Percentiles rank a stretch among this genome's conserved stretches.
These are phyloP conservation scores for Andrena flavipes DNA, from an alignment of 2,888 invertebrate species.

Conservation along the genomic window DNA sequence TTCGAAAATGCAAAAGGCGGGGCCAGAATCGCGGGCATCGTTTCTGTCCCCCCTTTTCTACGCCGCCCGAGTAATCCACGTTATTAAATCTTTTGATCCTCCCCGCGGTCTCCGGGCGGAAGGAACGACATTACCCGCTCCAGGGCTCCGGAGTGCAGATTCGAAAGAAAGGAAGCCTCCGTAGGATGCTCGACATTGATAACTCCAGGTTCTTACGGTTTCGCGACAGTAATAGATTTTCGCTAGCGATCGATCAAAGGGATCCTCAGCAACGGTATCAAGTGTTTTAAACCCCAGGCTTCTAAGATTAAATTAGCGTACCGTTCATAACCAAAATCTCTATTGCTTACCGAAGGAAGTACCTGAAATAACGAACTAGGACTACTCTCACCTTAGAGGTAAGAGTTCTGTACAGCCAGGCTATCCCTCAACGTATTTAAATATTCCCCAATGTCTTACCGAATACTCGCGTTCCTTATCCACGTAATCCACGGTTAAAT, in stretches of 20 bases:
- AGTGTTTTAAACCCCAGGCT: background rate
- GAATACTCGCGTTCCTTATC: too few species aligned
- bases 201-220: slow-evolving; percentile 8
- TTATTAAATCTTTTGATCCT: slow-evolving; percentile 65
- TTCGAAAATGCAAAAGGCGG: slow-evolving; percentile 1
- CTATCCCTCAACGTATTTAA: too few species aligned
- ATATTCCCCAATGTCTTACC: background rate
- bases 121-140: slow-evolving; percentile 11
- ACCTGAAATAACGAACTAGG: too few species aligned
- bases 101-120: slow-evolving; percentile 7
- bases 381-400: too few species aligned
- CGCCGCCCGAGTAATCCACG: slow-evolving; percentile 48
- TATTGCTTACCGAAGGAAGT: too few species aligned
- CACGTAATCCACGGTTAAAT: background rate
- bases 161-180: slow-evolving; percentile 3
- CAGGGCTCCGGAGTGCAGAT: background rate
- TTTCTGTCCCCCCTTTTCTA: background rate
- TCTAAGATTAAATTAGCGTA: too few species aligned
- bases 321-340: too few species aligned
- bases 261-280: background rate
- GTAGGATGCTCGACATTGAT: slow-evolving; percentile 2
- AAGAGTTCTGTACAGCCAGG: too few species aligned
- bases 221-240: background rate
- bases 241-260: background rate
- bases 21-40: background rate